Percentiles rank a stretch among this genome's conserved stretches.
These are phyloP conservation scores for Resseliella maxima DNA, from an alignment of 2,888 invertebrate species.

Conservation along the genomic window DNA sequence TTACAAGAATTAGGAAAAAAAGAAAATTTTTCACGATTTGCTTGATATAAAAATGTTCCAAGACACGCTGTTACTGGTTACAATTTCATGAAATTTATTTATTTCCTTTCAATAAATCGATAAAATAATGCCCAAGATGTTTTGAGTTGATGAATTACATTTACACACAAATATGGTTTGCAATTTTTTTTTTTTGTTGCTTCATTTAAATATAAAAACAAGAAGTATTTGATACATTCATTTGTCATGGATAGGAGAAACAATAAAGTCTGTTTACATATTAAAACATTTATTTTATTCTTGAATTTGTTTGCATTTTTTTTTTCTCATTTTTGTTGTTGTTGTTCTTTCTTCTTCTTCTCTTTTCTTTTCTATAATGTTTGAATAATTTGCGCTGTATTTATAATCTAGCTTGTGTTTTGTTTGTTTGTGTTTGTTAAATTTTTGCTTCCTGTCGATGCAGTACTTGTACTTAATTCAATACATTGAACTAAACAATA, in stretches of 20 bases:
- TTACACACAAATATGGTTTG: conserved; percentile 7
- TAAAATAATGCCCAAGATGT: background rate
- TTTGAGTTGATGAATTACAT: background rate
- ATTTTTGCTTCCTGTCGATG: background rate
- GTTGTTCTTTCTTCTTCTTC: background rate
- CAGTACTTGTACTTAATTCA: background rate
- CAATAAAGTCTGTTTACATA: conserved; percentile 7
- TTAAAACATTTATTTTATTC: conserved; percentile 20
- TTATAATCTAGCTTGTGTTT: conserved; percentile 21
- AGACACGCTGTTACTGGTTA: conserved; percentile 6
- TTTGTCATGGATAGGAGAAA: background rate
- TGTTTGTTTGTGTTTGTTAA: background rate
- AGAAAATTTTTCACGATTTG: too few species aligned
- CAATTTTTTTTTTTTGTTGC: background rate
- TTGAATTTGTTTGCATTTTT: conserved; percentile 3
- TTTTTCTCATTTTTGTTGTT: background rate
- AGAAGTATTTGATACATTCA: conserved; percentile 37
- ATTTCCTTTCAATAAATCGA: conserved; percentile 11
- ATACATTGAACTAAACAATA: conserved; percentile 18
- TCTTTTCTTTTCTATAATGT: too few species aligned
- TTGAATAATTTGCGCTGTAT: background rate
- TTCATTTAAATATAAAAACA: background rate
- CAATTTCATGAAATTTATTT: conserved; percentile 25
- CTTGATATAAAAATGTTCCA: background rate
- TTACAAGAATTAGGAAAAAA: too few species aligned